Evolutionary conservation across 2,113 vertebrate genomes (phyloP).

Genomic region (Prionailurus bengalensis): DNA sequence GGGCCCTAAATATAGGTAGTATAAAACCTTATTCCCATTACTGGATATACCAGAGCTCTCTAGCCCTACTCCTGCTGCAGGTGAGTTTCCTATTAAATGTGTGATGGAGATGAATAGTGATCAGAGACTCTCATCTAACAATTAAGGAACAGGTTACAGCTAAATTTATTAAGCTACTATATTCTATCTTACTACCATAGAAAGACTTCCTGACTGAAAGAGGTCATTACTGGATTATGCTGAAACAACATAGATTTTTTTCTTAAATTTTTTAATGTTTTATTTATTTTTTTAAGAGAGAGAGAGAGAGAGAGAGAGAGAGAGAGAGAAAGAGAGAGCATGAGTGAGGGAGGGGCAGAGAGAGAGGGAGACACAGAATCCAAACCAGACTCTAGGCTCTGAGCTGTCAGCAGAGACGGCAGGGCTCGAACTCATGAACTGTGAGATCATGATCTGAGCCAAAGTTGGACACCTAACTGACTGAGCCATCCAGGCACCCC

Average conservation of each 20-base stretch:
- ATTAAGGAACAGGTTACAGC: neutral
- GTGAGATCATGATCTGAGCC: no score
- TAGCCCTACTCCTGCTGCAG: neutral
- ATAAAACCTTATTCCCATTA: neutral
- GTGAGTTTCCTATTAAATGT: neutral
- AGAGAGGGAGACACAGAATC: no score
- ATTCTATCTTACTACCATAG: neutral
- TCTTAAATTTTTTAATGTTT: no score
- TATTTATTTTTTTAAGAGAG: no score
- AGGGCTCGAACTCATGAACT: no score
- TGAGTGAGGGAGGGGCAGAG: no score
- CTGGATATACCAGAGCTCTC: neutral
- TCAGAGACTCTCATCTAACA: neutral
- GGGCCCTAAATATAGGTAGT: neutral
- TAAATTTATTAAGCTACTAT: neutral
- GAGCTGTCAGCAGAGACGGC: no score
- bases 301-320: no score
- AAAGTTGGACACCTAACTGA: no score
- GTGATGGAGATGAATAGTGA: neutral
- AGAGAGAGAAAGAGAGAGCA: no score
- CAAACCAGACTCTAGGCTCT: no score
- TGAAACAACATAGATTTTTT: neutral
- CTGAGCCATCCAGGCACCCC: no score
- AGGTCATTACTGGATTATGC: neutral
- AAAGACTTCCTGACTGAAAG: neutral